Base-by-base conservation (phyloP, 2,113 vertebrate species). In the Osmerus mordax region DNA sequence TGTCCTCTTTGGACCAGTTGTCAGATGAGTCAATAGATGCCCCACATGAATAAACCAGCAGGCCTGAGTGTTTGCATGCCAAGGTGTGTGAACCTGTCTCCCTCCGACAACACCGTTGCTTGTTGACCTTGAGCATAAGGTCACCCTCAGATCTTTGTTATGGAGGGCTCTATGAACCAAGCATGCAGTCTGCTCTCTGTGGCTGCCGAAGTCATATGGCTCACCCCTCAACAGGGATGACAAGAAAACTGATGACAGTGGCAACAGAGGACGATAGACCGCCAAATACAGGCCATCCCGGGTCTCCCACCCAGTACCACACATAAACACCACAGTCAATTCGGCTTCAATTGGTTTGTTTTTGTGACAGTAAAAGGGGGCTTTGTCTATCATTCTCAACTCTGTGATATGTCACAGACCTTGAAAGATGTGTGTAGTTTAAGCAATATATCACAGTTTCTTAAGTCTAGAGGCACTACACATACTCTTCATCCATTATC, bases 351-450 rank as follows among this genome's bases (percentile, higher is more conserved):
- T 47, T 12, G 41, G 41, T 47, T 12, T 47, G 41, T 47, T 47
- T 47, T n/a, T 21, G 16, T 47, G 64, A 47, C 19, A 21, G n/a
- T 12, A 36, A 25, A 52, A 64, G 72, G 12, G 65, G 7, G 54
- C 23, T 53, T 36, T 67, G 65, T 65, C 56, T 25, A 69, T 52
- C 28, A 74, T 69, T 76, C 74, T 67, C 11, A 15, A 12, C 65
- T 14, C 19, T 67, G 3, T 23, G 7, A 14, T 12, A 21, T 21
- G 12, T 67, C 21, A 53, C 52, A 25, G 52, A 65, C 15, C 9
- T 53, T 23, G 16, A 41, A 53, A 53, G 1, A 67, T 4, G 47
- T 21, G 9, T 53, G 47, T 3, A 16, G 21, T 13, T 52, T 15
- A n/a, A 65, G 47, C 47, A 18, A 6, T 23, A 67, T 6, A n/a